These are phyloP conservation scores for Sphaerophoria taeniata DNA, from an alignment of 2,888 invertebrate species.

Conservation along the genomic window DNA sequence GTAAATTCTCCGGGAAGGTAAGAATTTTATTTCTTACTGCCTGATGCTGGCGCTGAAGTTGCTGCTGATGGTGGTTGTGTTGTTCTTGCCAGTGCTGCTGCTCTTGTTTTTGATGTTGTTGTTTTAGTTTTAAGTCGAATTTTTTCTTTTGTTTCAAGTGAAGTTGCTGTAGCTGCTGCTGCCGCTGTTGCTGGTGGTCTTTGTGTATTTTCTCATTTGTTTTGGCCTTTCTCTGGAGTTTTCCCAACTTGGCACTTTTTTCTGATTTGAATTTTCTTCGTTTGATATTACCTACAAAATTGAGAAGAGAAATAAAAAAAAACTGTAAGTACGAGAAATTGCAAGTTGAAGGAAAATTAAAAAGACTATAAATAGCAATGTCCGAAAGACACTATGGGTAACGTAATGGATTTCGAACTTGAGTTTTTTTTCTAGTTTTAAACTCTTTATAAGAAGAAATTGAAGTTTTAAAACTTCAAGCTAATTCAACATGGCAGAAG, in stretches of 20 bases:
- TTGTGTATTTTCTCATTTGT: constrained; percentile 76
- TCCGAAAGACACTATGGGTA: background rate
- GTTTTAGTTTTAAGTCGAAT: constrained; percentile 60
- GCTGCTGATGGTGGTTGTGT: constrained; percentile 46
- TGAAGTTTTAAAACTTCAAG: too few species aligned
- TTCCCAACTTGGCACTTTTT: constrained; percentile 66
- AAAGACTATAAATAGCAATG: background rate
- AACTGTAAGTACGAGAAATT: background rate
- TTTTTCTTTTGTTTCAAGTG: constrained; percentile 66
- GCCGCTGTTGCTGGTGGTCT: constrained; percentile 75
- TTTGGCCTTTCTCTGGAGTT: constrained; percentile 76
- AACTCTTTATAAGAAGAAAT: too few species aligned
- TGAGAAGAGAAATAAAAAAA: background rate
- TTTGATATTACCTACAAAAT: constrained; percentile 67
- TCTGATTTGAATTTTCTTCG: constrained; percentile 75
- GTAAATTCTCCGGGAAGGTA: constrained; percentile 81
- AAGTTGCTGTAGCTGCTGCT: constrained; percentile 65
- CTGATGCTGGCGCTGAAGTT: constrained; percentile 51
- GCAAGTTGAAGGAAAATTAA: background rate
- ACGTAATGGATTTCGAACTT: background rate
- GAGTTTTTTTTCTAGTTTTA: background rate
- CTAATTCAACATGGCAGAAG: too few species aligned
- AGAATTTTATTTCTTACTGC: constrained; percentile 78
- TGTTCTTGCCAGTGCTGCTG: constrained; percentile 52
- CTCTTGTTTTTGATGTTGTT: constrained; percentile 24